phyloP scores from a whole-genome alignment of 2,113 vertebrate species.

The Kryptolebias marmoratus region DNA sequence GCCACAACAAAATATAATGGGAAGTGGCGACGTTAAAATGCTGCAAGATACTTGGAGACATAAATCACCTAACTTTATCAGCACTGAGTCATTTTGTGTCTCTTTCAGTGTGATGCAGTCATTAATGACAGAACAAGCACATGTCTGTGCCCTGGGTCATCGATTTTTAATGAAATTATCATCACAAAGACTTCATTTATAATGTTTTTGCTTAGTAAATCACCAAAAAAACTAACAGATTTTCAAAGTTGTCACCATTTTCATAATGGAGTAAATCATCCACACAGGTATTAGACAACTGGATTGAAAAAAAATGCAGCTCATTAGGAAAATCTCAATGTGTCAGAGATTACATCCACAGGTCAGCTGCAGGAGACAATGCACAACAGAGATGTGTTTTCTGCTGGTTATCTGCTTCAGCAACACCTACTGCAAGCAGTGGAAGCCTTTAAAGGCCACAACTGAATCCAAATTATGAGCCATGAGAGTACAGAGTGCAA shows the following conservation, averaged over 20 bases:
- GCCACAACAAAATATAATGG: background rate
- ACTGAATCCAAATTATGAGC: background rate
- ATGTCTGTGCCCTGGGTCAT: background rate
- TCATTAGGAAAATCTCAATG: background rate
- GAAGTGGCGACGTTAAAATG: background rate
- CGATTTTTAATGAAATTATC: background rate
- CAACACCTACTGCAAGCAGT: slow-evolving; percentile 15
- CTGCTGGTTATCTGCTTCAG: slow-evolving; percentile 1
- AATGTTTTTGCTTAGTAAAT: background rate
- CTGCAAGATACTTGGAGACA: background rate
- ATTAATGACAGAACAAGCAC: background rate
- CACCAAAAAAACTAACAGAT: too few species aligned
- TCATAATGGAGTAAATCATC: too few species aligned
- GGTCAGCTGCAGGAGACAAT: background rate
- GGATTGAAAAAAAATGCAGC: background rate
- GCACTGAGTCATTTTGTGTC: background rate
- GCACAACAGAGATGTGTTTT: slow-evolving; percentile 2
- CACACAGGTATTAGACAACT: too few species aligned
- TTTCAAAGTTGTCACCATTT: too few species aligned
- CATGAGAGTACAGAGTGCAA: background rate
- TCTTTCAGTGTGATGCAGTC: background rate
- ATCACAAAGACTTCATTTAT: background rate
- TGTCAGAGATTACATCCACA: background rate
- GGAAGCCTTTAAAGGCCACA: background rate
- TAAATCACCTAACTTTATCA: too few species aligned